A percentile compares a stretch with the other conserved stretches of the same genome.
Evolutionary conservation across 2,797 vertebrate genomes (phyloP).

Genomic region (Clarias laeviceps): DNA sequence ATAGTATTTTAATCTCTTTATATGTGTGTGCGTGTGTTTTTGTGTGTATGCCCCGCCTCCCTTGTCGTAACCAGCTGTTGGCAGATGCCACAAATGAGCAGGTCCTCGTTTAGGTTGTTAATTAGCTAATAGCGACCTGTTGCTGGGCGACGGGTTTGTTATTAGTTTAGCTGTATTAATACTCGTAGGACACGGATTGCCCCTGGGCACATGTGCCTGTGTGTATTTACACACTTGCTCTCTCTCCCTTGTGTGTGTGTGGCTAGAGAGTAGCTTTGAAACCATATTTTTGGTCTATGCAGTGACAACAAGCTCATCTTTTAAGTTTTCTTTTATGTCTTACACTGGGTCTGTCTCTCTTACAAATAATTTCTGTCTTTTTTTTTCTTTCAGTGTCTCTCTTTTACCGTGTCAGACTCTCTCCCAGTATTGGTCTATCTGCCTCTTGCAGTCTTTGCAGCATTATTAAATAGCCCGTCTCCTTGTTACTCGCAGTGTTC

Average conservation of each 20-base stretch:
- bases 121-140: constrained; percentile 61
- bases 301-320: constrained; percentile 8
- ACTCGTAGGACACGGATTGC: constrained; percentile 48
- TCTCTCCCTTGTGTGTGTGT: not conserved
- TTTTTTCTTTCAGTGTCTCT: not conserved
- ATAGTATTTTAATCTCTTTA: constrained; percentile 69
- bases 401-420: not conserved
- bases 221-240: constrained; percentile 32
- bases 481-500: not conserved
- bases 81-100: constrained; percentile 54
- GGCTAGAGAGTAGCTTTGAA: constrained; percentile 16
- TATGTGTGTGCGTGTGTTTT: constrained; percentile 22
- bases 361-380: not conserved
- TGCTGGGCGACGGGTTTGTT: constrained; percentile 55
- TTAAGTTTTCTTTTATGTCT: not conserved
- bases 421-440: not conserved
- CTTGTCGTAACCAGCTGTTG: constrained; percentile 46
- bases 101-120: constrained; percentile 59
- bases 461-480: not conserved
- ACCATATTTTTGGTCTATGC: not conserved
- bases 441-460: not conserved
- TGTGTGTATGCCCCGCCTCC: constrained; percentile 15
- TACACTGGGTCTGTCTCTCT: not conserved
- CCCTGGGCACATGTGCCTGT: constrained; percentile 35
- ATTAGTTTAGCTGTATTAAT: constrained; percentile 49